These are phyloP conservation scores for Copidosoma aretas DNA, from an alignment of 2,888 invertebrate species.

Conservation along the genomic window DNA sequence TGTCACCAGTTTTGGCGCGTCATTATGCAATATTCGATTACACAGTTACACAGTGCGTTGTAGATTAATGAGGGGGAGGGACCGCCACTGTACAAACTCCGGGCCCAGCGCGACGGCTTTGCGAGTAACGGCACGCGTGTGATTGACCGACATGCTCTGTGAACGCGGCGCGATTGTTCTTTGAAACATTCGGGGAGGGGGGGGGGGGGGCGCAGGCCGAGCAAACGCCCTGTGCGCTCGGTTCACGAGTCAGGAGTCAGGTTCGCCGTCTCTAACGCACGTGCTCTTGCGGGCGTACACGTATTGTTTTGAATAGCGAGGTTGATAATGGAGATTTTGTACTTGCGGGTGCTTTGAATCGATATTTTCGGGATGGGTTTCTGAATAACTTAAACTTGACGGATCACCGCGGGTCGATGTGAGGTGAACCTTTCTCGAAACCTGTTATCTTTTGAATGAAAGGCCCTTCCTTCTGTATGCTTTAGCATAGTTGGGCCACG, in stretches of 20 bases:
- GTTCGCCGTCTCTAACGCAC: too few relatives aligned
- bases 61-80: neutral
- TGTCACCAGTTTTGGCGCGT: slow-evolving; percentile 25
- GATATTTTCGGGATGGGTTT: too few relatives aligned
- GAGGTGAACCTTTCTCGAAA: too few relatives aligned
- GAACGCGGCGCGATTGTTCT: slow-evolving; percentile 23
- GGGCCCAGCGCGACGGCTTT: slow-evolving; percentile 9
- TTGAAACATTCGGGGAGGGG: slow-evolving; percentile 29
- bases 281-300: slow-evolving; percentile 20
- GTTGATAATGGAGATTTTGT: too few relatives aligned
- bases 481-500: too few relatives aligned
- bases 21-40: slow-evolving; percentile 49
- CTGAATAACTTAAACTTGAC: too few relatives aligned
- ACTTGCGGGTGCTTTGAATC: too few relatives aligned
- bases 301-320: slow-evolving; percentile 31
- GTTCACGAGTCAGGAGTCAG: too few relatives aligned
- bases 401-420: too few relatives aligned
- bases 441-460: too few relatives aligned
- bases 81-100: slow-evolving; percentile 1
- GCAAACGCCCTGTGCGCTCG: too few relatives aligned
- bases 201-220: neutral
- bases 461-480: too few relatives aligned
- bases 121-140: neutral
- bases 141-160: slow-evolving; percentile 22
- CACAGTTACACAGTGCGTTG: neutral